Evolutionary conservation across 2,113 vertebrate species (phyloP).

Genomic region (Himantopus leucocephalus): DNA sequence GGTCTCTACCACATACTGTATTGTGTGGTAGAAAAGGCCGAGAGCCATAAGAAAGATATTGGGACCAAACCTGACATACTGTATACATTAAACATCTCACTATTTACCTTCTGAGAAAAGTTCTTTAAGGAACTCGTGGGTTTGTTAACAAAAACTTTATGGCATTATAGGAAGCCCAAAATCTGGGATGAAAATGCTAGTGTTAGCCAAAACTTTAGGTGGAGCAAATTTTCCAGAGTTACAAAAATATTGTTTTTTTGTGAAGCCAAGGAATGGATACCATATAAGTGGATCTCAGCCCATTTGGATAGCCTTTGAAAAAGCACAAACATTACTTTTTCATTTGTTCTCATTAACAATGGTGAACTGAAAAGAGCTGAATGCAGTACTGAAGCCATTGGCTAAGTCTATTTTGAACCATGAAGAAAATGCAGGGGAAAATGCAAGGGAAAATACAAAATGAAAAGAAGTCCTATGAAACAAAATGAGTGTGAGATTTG

Average conservation of each 20-base stretch:
- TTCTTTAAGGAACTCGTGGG: constrained; percentile 36
- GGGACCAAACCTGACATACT: constrained; percentile 3
- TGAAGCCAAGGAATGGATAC: constrained; percentile 53
- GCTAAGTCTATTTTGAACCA: neutral
- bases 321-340: constrained; percentile 42
- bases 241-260: constrained; percentile 59
- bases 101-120: constrained; percentile 28
- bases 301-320: constrained; percentile 45
- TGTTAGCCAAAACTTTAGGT: constrained; percentile 59
- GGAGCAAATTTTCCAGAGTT: constrained; percentile 60
- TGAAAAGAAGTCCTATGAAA: neutral
- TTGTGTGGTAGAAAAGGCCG: constrained; percentile 24
- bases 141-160: constrained; percentile 67
- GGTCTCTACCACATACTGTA: constrained; percentile 19
- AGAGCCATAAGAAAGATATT: neutral
- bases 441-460: neutral
- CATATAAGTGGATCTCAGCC: constrained; percentile 46
- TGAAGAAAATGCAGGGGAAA: neutral
- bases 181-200: constrained; percentile 49
- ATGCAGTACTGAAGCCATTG: neutral
- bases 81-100: constrained; percentile 35
- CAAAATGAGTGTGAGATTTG: neutral
- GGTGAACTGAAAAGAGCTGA: neutral
- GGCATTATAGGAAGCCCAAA: constrained; percentile 48
- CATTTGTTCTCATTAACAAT: constrained; percentile 33